A percentile compares a stretch with the other conserved stretches of the same genome.
phyloP scores from a whole-genome alignment of 2,888 invertebrate species.

The Thecophora atra region DNA sequence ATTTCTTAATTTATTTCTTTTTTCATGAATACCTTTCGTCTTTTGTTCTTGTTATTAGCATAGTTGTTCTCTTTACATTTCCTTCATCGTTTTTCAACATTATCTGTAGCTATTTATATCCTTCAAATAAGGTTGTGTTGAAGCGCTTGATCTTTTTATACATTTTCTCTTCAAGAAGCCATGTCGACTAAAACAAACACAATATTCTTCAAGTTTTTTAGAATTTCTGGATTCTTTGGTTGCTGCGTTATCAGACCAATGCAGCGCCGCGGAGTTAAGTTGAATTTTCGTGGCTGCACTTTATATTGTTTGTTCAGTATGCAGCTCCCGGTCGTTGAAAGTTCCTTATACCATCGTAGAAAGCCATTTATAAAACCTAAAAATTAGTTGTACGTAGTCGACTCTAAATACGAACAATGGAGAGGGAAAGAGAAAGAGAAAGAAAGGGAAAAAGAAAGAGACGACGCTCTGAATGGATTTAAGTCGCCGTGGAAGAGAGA shows the following conservation, averaged over 20 bases:
- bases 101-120: too few species aligned
- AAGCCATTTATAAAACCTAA: too few species aligned
- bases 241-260: slow-evolving; percentile 9
- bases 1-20: not conserved
- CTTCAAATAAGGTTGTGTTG: not conserved
- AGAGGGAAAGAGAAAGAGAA: too few species aligned
- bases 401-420: too few species aligned
- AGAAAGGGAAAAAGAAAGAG: too few species aligned
- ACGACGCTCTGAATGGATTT: too few species aligned
- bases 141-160: too few species aligned
- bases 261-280: not conserved
- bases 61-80: not conserved
- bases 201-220: not conserved
- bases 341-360: too few species aligned
- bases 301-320: slow-evolving; percentile 43
- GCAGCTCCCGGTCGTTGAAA: not conserved
- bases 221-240: slow-evolving; percentile 9
- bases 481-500: too few species aligned
- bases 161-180: not conserved
- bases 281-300: slow-evolving; percentile 51
- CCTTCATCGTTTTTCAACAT: too few species aligned
- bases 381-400: too few species aligned
- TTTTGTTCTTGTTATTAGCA: not conserved
- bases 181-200: slow-evolving; percentile 5
- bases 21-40: not conserved